Evolutionary conservation across 2,113 vertebrate species (phyloP), one percentile per base, ranked within the genome.

Genomic region (Phalacrocorax brasilianus): DNA sequence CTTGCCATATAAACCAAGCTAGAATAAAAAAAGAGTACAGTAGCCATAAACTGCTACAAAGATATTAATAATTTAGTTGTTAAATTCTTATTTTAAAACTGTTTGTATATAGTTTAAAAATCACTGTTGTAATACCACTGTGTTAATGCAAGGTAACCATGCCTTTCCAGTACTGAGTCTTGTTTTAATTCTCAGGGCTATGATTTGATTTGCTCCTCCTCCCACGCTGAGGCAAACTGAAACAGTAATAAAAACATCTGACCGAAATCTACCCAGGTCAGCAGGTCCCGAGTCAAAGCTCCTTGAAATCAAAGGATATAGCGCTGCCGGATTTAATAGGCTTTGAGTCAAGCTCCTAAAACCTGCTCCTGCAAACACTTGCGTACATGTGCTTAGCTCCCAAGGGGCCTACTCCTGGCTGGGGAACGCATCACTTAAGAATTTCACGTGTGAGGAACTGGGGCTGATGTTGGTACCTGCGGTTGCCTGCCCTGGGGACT

Each of bases 361-460:
- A 71, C 38, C 52, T 47, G 52, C 18, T 61, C 35, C 73, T 59
- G 74, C 61, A 77, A 81, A 50, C 42, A 8, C 52, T 53, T 27
- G 12, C 22, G 17, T 0, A 6, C 30, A 7, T 0, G 1, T 42
- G 61, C 56, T 82, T 61, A 55, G 44, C 52, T 79, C 62, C 75
- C 35, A 12, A 15, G n/a, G 65, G 50, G 19, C 23, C 87, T 33
- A 26, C 56, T 81, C 18, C 55, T 33, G 44, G 5, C 33, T 33
- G 53, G 42, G 23, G 19, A 74, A 4, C 11, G 50, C 1, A 1
- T 22, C 6, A 4, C 42, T 61, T 65, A 14, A 71, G 77, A 91
- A 49, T 44, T 1, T 5, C 40, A 24, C 0, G 0, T 35, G 65
- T 67, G 59, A 67, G 68, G 53, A 72, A 12, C 50, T 11, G 30